Evolutionary conservation across 2,113 vertebrate genomes (phyloP), one percentile per base, ranked within the genome.

Genomic region (Podarcis muralis): DNA sequence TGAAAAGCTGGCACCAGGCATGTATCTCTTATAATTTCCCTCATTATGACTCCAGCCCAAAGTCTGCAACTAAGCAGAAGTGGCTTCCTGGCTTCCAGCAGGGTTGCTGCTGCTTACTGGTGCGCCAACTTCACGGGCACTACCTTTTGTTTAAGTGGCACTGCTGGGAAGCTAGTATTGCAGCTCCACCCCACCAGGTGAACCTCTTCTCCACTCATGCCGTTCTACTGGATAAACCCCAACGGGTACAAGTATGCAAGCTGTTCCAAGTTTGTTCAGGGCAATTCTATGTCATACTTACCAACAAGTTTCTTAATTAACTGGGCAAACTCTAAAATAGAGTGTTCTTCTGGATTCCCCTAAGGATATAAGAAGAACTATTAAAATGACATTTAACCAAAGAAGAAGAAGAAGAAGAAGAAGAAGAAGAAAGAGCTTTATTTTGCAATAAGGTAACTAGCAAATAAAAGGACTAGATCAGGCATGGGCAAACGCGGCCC

Each of bases 321-420:
- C 57, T 97, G 98, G 76, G 99, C 99, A 96, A 99, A 99, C 96
- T 99, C 98, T 92, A 99, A 90, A 93, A 99, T 99, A 78, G 98
- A 99, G 95, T 99, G 99, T 75, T 99, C 99, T 92, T 99, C 99
- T 79, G 99, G 99, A 92, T 99, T 99, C 59, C 99, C 99, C 99
- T 99, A 92, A n/a, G 95, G 90, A 95, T 80, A 81, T 69, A 93
- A 95, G 0, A 6, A 40, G 84, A 75, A 88, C 48, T 84, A 1
- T 78, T 92, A 94, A 94, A n/a, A 68, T 5, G 8, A 57, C 40
- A 20, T 75, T 35, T 65, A 32, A 3, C 48, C 40, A 43, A 43
- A n/a, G n/a, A n/a, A n/a, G n/a, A n/a, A n/a, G n/a, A n/a, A n/a
- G n/a, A n/a, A n/a, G n/a, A n/a, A n/a, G n/a, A n/a, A n/a, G n/a